Percentiles rank a stretch among this genome's conserved stretches.
Conservation (phyloP, 2,888 invertebrate species). For the Acleris holmiana region DNA sequence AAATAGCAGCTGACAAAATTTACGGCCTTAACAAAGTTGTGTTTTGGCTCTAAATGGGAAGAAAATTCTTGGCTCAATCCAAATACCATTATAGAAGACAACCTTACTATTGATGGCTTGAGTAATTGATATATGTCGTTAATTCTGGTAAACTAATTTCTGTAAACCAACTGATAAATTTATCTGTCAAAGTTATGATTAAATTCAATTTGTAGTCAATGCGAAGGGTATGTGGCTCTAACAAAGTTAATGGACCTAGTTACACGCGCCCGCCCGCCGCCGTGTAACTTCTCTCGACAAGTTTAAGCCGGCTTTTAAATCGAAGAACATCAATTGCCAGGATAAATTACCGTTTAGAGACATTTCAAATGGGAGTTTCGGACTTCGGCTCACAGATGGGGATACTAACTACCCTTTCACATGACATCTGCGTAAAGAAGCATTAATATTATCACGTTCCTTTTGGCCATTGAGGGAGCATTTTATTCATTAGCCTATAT, state of each 20-base stretch:
- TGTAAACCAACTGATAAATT: slow-evolving; percentile 4
- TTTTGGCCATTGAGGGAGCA: too few relatives aligned
- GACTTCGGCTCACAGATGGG: too few relatives aligned
- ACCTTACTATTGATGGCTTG: too few relatives aligned
- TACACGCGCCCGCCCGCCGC: background rate
- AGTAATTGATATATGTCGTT: background rate
- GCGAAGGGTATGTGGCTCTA: slow-evolving; percentile 9
- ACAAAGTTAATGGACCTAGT: slow-evolving; percentile 12
- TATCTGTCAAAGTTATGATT: slow-evolving; percentile 16
- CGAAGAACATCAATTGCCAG: background rate
- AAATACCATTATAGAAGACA: too few relatives aligned
- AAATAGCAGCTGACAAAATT: slow-evolving; percentile 9
- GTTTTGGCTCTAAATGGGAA: too few relatives aligned
- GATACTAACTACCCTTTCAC: too few relatives aligned
- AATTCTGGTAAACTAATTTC: slow-evolving; percentile 15
- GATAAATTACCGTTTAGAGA: background rate
- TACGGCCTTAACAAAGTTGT: background rate
- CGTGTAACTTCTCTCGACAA: background rate
- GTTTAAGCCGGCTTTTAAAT: slow-evolving; percentile 1
- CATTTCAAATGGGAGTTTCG: too few relatives aligned
- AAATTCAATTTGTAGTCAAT: slow-evolving; percentile 22
- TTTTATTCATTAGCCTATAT: too few relatives aligned
- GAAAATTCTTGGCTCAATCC: too few relatives aligned
- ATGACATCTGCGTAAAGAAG: too few relatives aligned
- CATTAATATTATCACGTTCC: too few relatives aligned